These are phyloP conservation scores for Candidula unifasciata DNA, from an alignment of 2,888 invertebrate species.

Conservation along the genomic window DNA sequence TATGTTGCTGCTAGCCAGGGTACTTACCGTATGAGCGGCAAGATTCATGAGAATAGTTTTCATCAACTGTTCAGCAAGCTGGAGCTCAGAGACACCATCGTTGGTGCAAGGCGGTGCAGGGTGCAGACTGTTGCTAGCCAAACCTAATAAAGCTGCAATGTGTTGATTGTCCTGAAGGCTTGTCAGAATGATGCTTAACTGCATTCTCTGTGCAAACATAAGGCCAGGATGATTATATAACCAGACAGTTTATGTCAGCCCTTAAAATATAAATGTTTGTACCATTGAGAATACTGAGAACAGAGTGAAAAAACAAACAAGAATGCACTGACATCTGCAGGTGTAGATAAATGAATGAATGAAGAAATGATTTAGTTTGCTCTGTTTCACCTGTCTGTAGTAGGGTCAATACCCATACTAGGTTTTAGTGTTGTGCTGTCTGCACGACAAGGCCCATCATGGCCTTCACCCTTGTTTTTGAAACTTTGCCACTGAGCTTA, in stretches of 20 bases:
- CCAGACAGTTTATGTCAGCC: neutral
- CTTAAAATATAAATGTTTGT: neutral
- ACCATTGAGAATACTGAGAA: too few relatives aligned
- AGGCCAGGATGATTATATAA: neutral
- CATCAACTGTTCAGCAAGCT: constrained; percentile 80
- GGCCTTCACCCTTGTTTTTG: too few relatives aligned
- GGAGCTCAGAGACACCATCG: constrained; percentile 62
- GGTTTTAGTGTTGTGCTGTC: too few relatives aligned
- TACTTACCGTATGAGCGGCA: constrained; percentile 80
- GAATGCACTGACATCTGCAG: too few relatives aligned
- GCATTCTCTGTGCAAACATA: constrained; percentile 79
- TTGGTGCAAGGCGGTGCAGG: constrained; percentile 28
- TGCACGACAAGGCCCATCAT: too few relatives aligned
- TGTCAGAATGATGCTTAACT: constrained; percentile 82
- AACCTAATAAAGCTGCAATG: constrained; percentile 81
- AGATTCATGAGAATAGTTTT: constrained; percentile 81
- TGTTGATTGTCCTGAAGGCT: constrained; percentile 83
- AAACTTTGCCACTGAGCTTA: too few relatives aligned
- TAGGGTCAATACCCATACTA: too few relatives aligned
- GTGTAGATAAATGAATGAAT: too few relatives aligned
- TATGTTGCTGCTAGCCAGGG: neutral
- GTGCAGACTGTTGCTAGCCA: constrained; percentile 66
- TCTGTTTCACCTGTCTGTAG: too few relatives aligned
- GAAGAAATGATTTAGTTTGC: too few relatives aligned
- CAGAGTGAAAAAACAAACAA: too few relatives aligned